phyloP scores from a whole-genome alignment of 2,888 invertebrate genomes.

The Cyrtodaria siliqua region DNA sequence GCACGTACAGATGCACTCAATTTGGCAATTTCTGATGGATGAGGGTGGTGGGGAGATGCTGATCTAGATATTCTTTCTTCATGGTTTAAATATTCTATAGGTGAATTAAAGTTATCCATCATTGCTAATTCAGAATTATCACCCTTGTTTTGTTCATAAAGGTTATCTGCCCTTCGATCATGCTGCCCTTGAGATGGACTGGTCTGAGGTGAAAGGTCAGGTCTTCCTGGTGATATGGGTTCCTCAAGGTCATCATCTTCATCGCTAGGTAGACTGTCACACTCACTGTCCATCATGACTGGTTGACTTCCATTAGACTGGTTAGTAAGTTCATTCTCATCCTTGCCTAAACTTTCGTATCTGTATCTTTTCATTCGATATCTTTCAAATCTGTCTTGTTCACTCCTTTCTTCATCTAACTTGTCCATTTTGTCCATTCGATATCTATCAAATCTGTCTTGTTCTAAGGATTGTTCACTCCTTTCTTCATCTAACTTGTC shows the following conservation, averaged over 20 bases:
- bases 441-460: conserved; percentile 36
- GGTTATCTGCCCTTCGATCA: not conserved
- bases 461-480: conserved; percentile 38
- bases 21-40: conserved; percentile 23
- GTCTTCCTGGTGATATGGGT: conserved; percentile 35
- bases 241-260: conserved; percentile 32
- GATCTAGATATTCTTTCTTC: not conserved
- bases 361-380: conserved; percentile 29
- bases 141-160: not conserved
- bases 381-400: conserved; percentile 35
- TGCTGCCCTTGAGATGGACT: conserved; percentile 21
- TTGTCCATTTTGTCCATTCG: conserved; percentile 35
- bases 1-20: conserved; percentile 31
- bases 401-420: conserved; percentile 16
- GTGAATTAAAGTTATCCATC: not conserved
- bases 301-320: conserved; percentile 41
- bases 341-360: conserved; percentile 34
- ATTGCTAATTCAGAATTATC: not conserved
- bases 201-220: conserved; percentile 31
- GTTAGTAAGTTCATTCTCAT: conserved; percentile 36
- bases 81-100: conserved; percentile 14
- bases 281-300: conserved; percentile 29
- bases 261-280: conserved; percentile 48
- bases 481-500: conserved; percentile 34
- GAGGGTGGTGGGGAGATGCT: conserved; percentile 6